Evolutionary conservation across 1,140 invertebrate genomes (phyloP).

Genomic region (Musca domestica): DNA sequence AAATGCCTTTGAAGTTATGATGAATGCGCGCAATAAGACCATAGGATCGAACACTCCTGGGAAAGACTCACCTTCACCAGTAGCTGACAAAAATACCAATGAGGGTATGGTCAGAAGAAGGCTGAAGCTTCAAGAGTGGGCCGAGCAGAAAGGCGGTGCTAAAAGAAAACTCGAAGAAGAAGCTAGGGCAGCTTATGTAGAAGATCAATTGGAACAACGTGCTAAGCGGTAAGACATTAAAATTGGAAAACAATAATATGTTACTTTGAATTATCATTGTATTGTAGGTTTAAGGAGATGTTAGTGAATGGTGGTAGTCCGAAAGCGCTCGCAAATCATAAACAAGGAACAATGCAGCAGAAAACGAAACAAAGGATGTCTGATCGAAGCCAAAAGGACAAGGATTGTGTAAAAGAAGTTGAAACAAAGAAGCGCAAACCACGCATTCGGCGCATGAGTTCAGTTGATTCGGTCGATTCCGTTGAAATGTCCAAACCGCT

Average conservation of each 20-base stretch:
- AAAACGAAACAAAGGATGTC: not conserved
- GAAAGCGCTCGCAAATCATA: constrained; percentile 1
- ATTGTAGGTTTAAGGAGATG: constrained; percentile 47
- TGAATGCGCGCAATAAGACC: constrained; percentile 62
- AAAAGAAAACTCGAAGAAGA: constrained; percentile 60
- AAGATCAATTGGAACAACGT: constrained; percentile 58
- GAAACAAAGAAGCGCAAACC: constrained; percentile 24
- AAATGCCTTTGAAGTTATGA: constrained; percentile 65
- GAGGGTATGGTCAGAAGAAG: constrained; percentile 56
- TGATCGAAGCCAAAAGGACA: not conserved
- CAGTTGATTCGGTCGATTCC: constrained; percentile 11
- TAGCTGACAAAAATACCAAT: constrained; percentile 42
- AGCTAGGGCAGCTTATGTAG: constrained; percentile 57
- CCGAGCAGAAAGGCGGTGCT: constrained; percentile 58
- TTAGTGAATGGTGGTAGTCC: constrained; percentile 23
- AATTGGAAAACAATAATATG: not conserved
- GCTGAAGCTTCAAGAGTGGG: constrained; percentile 59
- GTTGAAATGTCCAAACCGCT: not conserved
- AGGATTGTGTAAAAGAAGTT: constrained; percentile 6
- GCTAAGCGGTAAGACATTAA: constrained; percentile 52
- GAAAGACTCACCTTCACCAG: constrained; percentile 44
- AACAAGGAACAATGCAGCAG: not conserved
- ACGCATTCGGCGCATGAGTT: constrained; percentile 28
- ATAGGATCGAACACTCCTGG: constrained; percentile 64
- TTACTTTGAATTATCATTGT: not conserved